A percentile compares a stretch with the other conserved stretches of the same genome.
Evolutionary conservation across 2,888 invertebrate species (phyloP).

Genomic region (Drosophila borealis): DNA sequence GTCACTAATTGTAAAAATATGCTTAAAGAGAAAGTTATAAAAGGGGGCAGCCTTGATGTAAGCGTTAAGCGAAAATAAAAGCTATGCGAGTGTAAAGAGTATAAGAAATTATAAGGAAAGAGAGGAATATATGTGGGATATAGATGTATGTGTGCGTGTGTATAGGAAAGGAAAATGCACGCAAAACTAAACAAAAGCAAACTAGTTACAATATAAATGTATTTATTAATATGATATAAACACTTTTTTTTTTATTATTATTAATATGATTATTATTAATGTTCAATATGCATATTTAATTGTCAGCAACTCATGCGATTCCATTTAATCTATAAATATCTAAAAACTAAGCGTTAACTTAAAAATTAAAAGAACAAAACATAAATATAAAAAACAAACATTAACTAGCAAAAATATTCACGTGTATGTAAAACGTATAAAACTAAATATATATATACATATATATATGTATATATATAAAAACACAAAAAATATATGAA

Average conservation of each 20-base stretch:
- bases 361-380: constrained; percentile 10
- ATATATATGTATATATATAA: neutral
- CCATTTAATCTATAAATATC: constrained; percentile 52
- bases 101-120: constrained; percentile 14
- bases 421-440: constrained; percentile 35
- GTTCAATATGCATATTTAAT: constrained; percentile 66
- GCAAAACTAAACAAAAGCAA: constrained; percentile 32
- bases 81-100: constrained; percentile 28
- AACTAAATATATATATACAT: constrained; percentile 14
- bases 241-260: constrained; percentile 48
- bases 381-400: constrained; percentile 6
- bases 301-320: constrained; percentile 68
- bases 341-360: constrained; percentile 42
- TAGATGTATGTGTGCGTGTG: neutral
- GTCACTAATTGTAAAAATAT: constrained; percentile 29
- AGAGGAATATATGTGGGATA: constrained; percentile 13
- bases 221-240: constrained; percentile 66
- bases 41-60: constrained; percentile 18
- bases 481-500: constrained; percentile 5
- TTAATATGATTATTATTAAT: constrained; percentile 30
- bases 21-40: constrained; percentile 7
- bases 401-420: constrained; percentile 65
- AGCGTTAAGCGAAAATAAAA: constrained; percentile 11
- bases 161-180: constrained; percentile 23
- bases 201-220: constrained; percentile 74